Evolutionary conservation across 2,113 vertebrate genomes (phyloP), one percentile per base, ranked within the genome.

Genomic region (Pleuronectes platessa): DNA sequence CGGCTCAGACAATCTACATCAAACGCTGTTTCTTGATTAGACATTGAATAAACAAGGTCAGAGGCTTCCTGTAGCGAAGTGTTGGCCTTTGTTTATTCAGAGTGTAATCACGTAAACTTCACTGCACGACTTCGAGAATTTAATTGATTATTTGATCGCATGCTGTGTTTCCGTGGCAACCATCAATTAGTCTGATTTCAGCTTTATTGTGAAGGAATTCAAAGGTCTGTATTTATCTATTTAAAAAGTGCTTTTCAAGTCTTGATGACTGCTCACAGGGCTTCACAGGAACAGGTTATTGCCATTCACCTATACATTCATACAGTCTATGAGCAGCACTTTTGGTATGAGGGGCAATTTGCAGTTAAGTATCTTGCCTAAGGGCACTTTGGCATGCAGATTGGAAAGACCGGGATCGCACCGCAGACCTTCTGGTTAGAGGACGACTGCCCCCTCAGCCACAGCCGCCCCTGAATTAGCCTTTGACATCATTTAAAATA

Each of bases 131-230:
- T 56, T 58, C 3, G 24, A 69, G 2, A 72, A 62, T 58, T 21
- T 61, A 21, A 71, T 11, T 35, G 45, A 55, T 17, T 31, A 68
- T n/a, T 54, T 26, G 0, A 66, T 68, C 4, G 58, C 12, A 64
- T 27, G 45, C 37, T 47, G 8, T 14, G n/a, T 31, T 31, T 31
- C 24, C 24, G 21, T 35, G 49, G 7, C 65, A 17, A 11, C 58
- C 54, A 60, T 37, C 11, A 31, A 54, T 72, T 35, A 49, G 21
- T 42, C 31, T 26, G 62, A 61, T 55, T 64, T 26, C 12, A 70
- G 49, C 15, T 18, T 6, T 49, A 15, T 49, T 15, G 45, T 17
- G 13, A 49, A 17, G 45, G 55, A 58, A 58, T 13, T 26, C 5
- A 51, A 42, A 42, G 40, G 40, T 42, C 40, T 42, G 40, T 42